Conservation (phyloP, 1,140 invertebrate species). For the Drosophila lacertosa region DNA sequence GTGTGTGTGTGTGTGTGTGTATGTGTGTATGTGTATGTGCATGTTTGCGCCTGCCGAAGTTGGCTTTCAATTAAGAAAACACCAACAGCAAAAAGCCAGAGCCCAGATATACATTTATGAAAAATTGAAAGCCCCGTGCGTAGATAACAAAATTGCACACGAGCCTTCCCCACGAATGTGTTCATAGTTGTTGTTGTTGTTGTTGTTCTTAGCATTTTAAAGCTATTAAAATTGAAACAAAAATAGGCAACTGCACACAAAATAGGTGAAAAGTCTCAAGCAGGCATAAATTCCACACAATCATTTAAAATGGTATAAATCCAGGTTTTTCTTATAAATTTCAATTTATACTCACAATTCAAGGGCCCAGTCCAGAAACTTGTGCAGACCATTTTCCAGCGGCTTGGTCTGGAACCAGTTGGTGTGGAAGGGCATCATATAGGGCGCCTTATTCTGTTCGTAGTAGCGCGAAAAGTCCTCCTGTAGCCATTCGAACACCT, state of each 20-base stretch:
- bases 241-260: background rate
- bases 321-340: background rate
- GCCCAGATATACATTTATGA: slow-evolving; percentile 51
- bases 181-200: slow-evolving; percentile 6
- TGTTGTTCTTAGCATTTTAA: slow-evolving; percentile 7
- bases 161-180: background rate
- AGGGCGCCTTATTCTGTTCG: slow-evolving; percentile 94
- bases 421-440: slow-evolving; percentile 97
- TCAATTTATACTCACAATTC: slow-evolving; percentile 87
- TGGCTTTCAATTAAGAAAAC: slow-evolving; percentile 79
- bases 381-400: slow-evolving; percentile 92
- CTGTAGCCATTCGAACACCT: slow-evolving; percentile 95
- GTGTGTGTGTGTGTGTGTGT: slow-evolving; percentile 22
- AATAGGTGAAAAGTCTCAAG: no score
- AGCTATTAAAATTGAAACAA: slow-evolving; percentile 7
- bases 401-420: slow-evolving; percentile 97
- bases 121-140: slow-evolving; percentile 38
- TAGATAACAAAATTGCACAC: slow-evolving; percentile 42
- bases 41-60: slow-evolving; percentile 45
- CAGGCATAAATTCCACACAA: no score
- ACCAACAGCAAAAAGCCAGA: slow-evolving; percentile 50
- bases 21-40: slow-evolving; percentile 23
- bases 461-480: slow-evolving; percentile 95
- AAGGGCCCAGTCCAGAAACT: slow-evolving; percentile 93
- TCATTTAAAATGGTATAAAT: no score